These are phyloP conservation scores for Apostichopus californicus DNA, from an alignment of 35 echinoderm and acorn worm genomes.

Conservation along the genomic window DNA sequence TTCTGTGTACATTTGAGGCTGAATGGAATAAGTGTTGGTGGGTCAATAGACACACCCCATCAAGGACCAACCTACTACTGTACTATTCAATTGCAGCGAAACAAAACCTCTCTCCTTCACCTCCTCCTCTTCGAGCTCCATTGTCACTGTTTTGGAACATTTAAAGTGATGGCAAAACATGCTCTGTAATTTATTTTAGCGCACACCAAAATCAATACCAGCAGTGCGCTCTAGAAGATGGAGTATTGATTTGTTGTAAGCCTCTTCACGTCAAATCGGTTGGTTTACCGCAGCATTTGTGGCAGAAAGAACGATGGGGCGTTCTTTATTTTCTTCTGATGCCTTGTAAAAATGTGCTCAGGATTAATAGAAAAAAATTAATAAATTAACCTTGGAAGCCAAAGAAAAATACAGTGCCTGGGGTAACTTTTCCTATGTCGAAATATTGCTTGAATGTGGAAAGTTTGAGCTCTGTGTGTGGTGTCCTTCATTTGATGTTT, in stretches of 20 bases:
- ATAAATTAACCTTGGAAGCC: neutral
- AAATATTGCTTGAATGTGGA: too few species aligned
- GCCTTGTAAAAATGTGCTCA: neutral
- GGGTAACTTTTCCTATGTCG: neutral
- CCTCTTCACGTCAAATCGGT: neutral
- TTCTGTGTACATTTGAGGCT: neutral
- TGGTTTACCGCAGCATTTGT: neutral
- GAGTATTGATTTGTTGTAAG: constrained; percentile 1
- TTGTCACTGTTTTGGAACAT: too few species aligned
- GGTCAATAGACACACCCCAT: constrained; percentile 7
- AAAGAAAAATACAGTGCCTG: neutral
- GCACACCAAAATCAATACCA: constrained; percentile 25
- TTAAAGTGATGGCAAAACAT: constrained; percentile 25
- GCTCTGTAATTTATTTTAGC: constrained; percentile 7
- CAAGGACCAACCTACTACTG: constrained; percentile 3
- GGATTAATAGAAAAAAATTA: neutral
- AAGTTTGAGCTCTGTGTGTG: too few species aligned
- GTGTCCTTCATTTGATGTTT: too few species aligned
- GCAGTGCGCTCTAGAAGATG: neutral
- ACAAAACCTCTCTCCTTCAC: neutral
- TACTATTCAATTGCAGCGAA: neutral
- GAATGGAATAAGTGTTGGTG: neutral
- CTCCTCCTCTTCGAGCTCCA: neutral
- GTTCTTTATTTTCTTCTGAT: neutral
- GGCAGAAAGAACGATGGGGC: neutral